Percentiles rank a stretch among this genome's conserved stretches.
Conservation (phyloP, 1,140 invertebrate genomes). For the Agrilus planipennis region DNA sequence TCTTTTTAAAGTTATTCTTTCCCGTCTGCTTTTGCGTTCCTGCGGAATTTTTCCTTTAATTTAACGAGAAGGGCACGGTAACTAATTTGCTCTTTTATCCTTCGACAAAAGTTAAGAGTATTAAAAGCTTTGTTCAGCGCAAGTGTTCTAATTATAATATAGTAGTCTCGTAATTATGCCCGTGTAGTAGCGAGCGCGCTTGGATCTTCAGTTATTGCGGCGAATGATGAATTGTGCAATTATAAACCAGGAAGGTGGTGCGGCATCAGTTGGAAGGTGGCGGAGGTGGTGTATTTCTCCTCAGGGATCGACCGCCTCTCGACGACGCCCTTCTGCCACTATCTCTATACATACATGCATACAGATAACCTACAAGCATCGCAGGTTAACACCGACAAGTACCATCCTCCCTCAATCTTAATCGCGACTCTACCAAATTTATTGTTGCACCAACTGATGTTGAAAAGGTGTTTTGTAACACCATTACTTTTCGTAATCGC, state of each 20-base stretch:
- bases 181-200: constrained; percentile 7
- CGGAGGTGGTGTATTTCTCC: constrained; percentile 4
- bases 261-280: constrained; percentile 8
- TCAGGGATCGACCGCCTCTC: too few species aligned
- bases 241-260: constrained; percentile 12
- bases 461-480: not conserved
- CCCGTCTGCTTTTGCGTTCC: too few species aligned
- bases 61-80: too few species aligned
- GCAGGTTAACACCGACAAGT: constrained; percentile 1
- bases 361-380: too few species aligned
- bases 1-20: constrained; percentile 7
- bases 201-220: constrained; percentile 12
- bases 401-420: constrained; percentile 5
- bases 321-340: too few species aligned
- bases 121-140: constrained; percentile 7
- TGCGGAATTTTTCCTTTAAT: too few species aligned
- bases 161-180: constrained; percentile 17
- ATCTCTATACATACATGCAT: too few species aligned
- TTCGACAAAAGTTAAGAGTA: constrained; percentile 3
- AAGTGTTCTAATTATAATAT: constrained; percentile 16
- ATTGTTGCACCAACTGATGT: too few species aligned
- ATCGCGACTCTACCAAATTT: constrained; percentile 1
- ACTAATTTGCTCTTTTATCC: too few species aligned
- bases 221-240: constrained; percentile 17
- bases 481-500: too few species aligned